Evolutionary conservation across 2,888 invertebrate genomes (phyloP).

Genomic region (Dryobota labecula): DNA sequence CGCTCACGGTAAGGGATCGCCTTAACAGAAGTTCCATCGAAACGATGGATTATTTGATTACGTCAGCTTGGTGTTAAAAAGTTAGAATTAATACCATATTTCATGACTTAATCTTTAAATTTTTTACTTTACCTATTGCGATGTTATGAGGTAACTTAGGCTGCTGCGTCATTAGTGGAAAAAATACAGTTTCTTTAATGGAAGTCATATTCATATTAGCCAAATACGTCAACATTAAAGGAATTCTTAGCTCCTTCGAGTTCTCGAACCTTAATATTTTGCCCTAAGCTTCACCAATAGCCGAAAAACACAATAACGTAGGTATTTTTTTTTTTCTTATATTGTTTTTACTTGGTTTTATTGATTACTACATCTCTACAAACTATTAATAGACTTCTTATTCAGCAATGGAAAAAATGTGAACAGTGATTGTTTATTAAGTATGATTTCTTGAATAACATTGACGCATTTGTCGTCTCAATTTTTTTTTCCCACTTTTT

Average conservation of each 20-base stretch:
- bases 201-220: neutral
- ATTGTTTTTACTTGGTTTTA: neutral
- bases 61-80: neutral
- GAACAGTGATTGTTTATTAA: neutral
- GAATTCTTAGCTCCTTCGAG: neutral
- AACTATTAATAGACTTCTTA: constrained; percentile 2
- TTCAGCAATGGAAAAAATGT: neutral
- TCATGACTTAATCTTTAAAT: neutral
- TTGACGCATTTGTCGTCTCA: neutral
- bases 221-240: neutral
- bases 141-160: neutral
- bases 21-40: neutral
- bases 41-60: neutral
- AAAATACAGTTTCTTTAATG: neutral
- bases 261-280: constrained; percentile 5
- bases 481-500: neutral
- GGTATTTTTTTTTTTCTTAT: neutral
- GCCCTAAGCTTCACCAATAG: neutral
- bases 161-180: neutral
- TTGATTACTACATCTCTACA: neutral
- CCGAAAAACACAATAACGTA: neutral
- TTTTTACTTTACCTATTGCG: neutral
- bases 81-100: neutral
- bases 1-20: too few species aligned
- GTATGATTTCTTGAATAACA: constrained; percentile 2